Base-by-base conservation (phyloP, 2,113 vertebrate genomes). In the Cryptomyrus ogoouensis region DNA sequence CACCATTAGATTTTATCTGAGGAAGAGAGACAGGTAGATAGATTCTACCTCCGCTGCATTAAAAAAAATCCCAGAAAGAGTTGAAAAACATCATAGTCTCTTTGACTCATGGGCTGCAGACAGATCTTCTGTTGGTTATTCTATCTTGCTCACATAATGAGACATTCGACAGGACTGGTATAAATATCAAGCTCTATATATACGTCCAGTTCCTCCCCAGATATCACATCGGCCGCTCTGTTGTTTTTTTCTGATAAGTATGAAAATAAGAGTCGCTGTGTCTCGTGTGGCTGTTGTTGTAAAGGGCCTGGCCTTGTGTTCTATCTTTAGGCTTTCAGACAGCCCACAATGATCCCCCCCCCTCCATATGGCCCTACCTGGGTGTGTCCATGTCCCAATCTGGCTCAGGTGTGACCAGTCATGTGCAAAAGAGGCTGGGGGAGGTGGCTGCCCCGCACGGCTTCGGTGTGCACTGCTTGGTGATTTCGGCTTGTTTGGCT, bases 371-470 rank as follows among this genome's bases (percentile, higher is more conserved):
- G 74, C 15, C 31, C 31, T 42, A 80, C 74, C 74, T 80, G 74
- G 74, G 74, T 80, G 35, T 80, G 74, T 42, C 74, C 35, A 42
- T 80, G 35, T 80, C 74, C 35, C 35, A 80, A 80, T 80, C 74
- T 80, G 74, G 74, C 74, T 80, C 46, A 85, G 46, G 83, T 85
- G 83, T 85, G 46, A 85, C 42, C 83, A 49, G 44, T 49, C 44
- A 85, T 46, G 83, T 85, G 46, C 24, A 85, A 85, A 44, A 46
- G 17, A 27, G 83, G 44, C 83, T 27, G 31, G 15, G 35, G 74
- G 13, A 42, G 19, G 15, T 8, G 5, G 17, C 31, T 42, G 35
- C 5, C 4, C 5, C 35, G 2, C 35, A 39, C 19, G 15, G 35
- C 31, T 42, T 80, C 6, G 13, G 31, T 77, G 31, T 77, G 31